Base-by-base conservation (phyloP, 2,797 vertebrate genomes). In the Anas acuta region DNA sequence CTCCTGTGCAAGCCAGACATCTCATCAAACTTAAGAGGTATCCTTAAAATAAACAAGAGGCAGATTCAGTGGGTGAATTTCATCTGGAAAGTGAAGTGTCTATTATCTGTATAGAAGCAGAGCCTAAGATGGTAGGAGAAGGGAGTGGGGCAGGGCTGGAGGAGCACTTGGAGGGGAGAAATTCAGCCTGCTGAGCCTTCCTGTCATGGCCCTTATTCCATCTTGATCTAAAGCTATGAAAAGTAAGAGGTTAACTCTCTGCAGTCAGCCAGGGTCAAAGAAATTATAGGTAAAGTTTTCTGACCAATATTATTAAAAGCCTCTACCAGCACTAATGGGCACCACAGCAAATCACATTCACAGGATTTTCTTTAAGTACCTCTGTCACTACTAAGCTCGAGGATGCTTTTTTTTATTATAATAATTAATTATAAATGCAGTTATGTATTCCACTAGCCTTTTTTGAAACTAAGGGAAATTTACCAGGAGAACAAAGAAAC, bases 401-500 rank as follows among this genome's bases (percentile, higher is more conserved):
- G 73, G 70, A 90, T 61, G 77, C 23, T 45, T 45, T 45, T 45
- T 45, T 45, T 45, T 20, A 45, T 45, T 45, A 45, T 45, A 45
- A 45, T 45, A 45, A 45, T 45, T 45, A 93, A 88, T 86, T 70
- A 91, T 10, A 90, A 91, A 95, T 54, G 39, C 26, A 84, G 23
- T 86, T 86, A 95, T 28, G n/a, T 84, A 92, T 86, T 91, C 85
- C 41, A 92, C 51, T 62, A 78, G 49, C 22, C 66, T 86, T 95
- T 84, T 84, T 35, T 91, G 74, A 93, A 95, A 88, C 58, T 32
- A 85, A 93, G 81, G 53, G 49, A 87, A 80, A 90, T 86, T 86
- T 82, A 88, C 35, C 65, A 88, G 37, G 11, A 77, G 39, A 93
- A 84, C 16, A 60, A 94, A 82, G 67, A 45, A 45, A 45, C 39